phyloP scores from a whole-genome alignment of 2,797 vertebrate species.

The Vultur gryphus region DNA sequence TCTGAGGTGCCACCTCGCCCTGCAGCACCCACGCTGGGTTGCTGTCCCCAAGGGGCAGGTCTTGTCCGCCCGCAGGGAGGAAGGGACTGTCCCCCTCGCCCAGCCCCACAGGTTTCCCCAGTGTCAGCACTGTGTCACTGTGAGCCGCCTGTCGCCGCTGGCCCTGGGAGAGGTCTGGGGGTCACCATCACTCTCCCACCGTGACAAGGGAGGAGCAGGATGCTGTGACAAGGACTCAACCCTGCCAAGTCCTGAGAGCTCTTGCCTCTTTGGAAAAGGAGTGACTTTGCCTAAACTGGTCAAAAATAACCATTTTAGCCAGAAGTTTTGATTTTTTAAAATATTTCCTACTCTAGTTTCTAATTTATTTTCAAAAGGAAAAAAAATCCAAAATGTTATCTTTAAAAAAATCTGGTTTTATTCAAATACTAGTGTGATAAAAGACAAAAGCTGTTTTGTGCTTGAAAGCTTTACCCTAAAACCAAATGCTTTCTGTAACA shows the following conservation, averaged over 20 bases:
- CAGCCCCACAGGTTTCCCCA: background rate
- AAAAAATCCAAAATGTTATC: background rate
- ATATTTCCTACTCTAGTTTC: background rate
- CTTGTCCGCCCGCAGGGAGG: background rate
- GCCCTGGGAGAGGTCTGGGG: background rate
- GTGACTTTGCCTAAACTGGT: background rate
- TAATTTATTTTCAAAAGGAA: background rate
- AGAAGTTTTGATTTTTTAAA: background rate
- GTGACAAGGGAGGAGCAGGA: background rate
- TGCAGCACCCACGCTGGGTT: background rate
- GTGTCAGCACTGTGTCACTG: background rate
- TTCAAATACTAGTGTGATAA: background rate
- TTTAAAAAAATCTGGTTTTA: background rate
- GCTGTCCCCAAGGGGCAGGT: background rate
- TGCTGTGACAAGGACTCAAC: background rate
- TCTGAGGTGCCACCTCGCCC: background rate
- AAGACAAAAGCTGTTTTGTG: background rate
- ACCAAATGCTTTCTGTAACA: background rate
- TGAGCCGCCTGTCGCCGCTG: background rate
- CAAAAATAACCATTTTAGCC: background rate
- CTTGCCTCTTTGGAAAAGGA: background rate
- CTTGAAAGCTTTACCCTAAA: background rate
- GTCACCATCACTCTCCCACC: background rate
- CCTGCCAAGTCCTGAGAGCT: background rate
- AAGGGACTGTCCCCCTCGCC: background rate